These are phyloP conservation scores for Pteropus alecto DNA, from an alignment of 2,113 vertebrate species.

Conservation along the genomic window DNA sequence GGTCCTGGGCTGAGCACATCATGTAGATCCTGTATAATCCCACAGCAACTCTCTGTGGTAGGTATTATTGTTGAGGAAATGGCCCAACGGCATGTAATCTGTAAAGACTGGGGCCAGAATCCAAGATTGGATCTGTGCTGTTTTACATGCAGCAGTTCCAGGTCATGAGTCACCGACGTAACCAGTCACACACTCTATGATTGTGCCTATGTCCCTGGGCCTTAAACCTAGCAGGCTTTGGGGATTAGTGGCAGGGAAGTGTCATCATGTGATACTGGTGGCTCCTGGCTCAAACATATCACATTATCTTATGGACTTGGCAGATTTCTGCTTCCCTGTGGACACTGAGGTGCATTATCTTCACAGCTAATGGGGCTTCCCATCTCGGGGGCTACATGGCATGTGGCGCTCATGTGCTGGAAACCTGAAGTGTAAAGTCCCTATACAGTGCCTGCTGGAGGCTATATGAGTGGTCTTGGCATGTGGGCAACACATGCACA, in stretches of 20 bases:
- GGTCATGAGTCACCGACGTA: accelerated
- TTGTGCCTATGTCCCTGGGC: not conserved
- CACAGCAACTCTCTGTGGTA: not conserved
- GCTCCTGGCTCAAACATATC: not conserved
- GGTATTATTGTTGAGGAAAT: not conserved
- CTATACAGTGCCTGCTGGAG: not conserved
- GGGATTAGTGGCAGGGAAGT: not conserved
- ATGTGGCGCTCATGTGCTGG: not conserved
- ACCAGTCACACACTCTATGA: not conserved
- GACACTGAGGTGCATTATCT: not conserved
- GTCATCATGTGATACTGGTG: not conserved
- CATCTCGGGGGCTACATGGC: too few species aligned
- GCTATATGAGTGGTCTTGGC: not conserved
- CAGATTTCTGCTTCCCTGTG: not conserved
- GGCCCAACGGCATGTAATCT: not conserved
- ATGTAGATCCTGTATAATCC: not conserved
- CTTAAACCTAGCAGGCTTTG: not conserved
- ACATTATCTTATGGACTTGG: not conserved
- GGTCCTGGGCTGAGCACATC: not conserved
- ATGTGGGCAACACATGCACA: not conserved
- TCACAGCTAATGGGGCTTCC: not conserved
- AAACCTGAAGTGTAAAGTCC: too few species aligned
- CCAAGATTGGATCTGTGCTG: not conserved
- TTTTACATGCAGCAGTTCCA: not conserved
- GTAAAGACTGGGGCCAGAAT: not conserved